Base-by-base conservation (phyloP, 2,113 vertebrate genomes). In the Corynorhinus townsendii region DNA sequence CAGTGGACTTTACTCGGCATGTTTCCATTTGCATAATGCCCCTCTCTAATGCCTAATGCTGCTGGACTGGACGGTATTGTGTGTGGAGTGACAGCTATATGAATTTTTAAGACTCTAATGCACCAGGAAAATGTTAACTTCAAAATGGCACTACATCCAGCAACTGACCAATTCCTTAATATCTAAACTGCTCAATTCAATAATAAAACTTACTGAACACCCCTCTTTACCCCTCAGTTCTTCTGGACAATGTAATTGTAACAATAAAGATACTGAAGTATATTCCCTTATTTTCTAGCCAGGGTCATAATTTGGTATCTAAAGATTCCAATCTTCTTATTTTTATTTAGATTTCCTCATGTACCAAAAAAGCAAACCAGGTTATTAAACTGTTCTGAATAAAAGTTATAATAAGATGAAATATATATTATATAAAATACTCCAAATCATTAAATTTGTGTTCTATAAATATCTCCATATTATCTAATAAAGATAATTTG, bases 41-140 rank as follows among this genome's bases (percentile, higher is more conserved):
- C 98, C 97, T 97, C 77, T 17, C 33, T 68, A 33, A n/a, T 68
- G 15, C 95, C 93, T 92, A 89, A 97, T 97, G 97, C 95, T 97
- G 98, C 98, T 98, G 97, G 98, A 98, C 98, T 98, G 97, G 98
- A 99, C 98, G 97, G 98, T 98, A 97, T 98, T 98, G 97, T 20
- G 1, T 97, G 59, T 2, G 0, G 30, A 93, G 40, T 26, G 11
- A 89, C 69, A 93, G 97, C 38, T 93, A 64, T 68, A 92, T 79
- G 86, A 91, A 43, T 96, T 97, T 97, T 98, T 95, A 96, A 91
- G 81, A 97, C 95, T 97, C 94, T 93, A 68, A 94, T 91, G 95
- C 91, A 97, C 90, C 83, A 97, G 93, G 95, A 95, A 96, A 97
- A 94, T 88, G 47, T 86, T 95, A 96, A 95, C 90, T 98, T 97